Evolutionary conservation across 2,888 invertebrate genomes (phyloP).

Genomic region (Drosophila mayaguana): DNA sequence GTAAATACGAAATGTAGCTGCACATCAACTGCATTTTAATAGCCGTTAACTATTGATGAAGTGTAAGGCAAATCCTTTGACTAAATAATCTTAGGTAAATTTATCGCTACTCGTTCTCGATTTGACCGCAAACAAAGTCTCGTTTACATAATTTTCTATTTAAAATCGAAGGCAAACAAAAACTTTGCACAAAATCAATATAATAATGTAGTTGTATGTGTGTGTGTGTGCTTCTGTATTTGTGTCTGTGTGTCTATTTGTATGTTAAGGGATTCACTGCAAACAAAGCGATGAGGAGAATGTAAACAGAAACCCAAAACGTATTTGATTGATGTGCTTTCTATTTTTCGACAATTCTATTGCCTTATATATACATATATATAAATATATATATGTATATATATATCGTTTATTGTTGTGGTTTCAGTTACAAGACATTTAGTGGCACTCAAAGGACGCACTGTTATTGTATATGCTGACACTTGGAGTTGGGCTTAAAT

Average conservation of each 20-base stretch:
- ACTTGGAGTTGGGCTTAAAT: slow-evolving; percentile 20
- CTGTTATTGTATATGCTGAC: slow-evolving; percentile 43
- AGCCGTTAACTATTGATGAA: neutral
- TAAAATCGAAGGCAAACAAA: slow-evolving; percentile 54
- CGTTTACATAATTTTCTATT: slow-evolving; percentile 71
- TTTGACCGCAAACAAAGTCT: slow-evolving; percentile 58
- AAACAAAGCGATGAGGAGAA: slow-evolving; percentile 41
- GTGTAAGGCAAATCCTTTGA: slow-evolving; percentile 34
- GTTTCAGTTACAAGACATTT: slow-evolving; percentile 53
- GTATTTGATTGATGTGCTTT: slow-evolving; percentile 69
- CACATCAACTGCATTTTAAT: neutral
- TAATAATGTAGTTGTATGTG: slow-evolving; percentile 47
- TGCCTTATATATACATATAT: neutral
- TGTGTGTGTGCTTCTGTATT: slow-evolving; percentile 16
- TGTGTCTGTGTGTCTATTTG: neutral
- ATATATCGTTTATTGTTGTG: slow-evolving; percentile 32
- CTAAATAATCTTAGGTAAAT: slow-evolving; percentile 28
- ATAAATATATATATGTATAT: neutral
- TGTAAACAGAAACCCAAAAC: slow-evolving; percentile 66
- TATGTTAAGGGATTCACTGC: slow-evolving; percentile 39
- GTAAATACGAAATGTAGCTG: neutral
- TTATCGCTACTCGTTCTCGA: slow-evolving; percentile 21
- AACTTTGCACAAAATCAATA: slow-evolving; percentile 62
- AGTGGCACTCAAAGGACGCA: slow-evolving; percentile 48
- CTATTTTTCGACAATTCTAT: slow-evolving; percentile 35